Conservation (phyloP, 2,113 vertebrate species). For the Leiothrix lutea region DNA sequence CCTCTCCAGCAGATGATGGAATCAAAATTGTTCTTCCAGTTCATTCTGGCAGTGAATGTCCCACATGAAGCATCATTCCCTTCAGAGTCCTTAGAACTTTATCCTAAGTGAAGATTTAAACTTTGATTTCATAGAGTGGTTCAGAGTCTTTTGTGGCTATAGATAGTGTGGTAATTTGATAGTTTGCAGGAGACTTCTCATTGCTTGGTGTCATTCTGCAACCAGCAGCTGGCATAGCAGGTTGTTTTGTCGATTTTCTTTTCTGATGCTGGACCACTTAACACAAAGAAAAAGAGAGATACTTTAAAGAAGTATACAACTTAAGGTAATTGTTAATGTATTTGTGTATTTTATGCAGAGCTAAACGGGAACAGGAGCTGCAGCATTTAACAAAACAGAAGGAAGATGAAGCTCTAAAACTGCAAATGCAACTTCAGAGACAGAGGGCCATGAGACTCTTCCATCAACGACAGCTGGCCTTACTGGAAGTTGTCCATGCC, state of each 20-base stretch:
- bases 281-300: not conserved
- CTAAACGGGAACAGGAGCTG: slow-evolving; percentile 73
- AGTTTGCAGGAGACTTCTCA: not conserved
- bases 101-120: not conserved
- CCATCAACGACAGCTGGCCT: slow-evolving; percentile 82
- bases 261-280: not conserved
- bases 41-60: not conserved
- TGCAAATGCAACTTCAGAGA: slow-evolving; percentile 81
- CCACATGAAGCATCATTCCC: not conserved
- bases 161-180: not conserved
- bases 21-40: not conserved
- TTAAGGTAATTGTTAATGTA: not conserved
- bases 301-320: not conserved
- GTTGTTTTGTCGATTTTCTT: not conserved
- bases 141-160: not conserved
- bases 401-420: slow-evolving; percentile 80
- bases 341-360: slow-evolving; percentile 73
- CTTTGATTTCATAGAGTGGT: not conserved
- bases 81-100: not conserved
- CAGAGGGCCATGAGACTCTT: slow-evolving; percentile 86
- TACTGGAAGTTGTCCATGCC: slow-evolving; percentile 87
- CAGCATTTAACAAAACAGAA: slow-evolving; percentile 73
- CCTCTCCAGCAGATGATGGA: not conserved
- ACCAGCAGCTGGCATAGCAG: not conserved
- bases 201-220: not conserved